Percentiles rank a stretch among this genome's conserved stretches.
Evolutionary conservation across 2,797 vertebrate genomes (phyloP).

Genomic region (Falco novaeseelandiae): DNA sequence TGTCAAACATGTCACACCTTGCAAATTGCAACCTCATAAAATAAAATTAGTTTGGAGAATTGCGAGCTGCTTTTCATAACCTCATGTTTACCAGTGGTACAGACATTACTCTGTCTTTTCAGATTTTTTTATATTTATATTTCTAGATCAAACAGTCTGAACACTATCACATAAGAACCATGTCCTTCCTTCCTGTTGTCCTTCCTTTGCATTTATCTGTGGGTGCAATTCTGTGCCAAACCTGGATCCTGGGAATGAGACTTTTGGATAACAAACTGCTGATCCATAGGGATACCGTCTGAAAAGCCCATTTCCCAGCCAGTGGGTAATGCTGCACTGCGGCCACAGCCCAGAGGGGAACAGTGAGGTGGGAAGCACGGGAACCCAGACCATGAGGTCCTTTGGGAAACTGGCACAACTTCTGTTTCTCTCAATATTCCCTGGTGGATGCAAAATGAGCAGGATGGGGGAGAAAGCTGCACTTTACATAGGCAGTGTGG

Average conservation of each 20-base stretch:
- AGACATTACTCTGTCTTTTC: background rate
- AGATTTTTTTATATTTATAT: background rate
- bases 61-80: background rate
- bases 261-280: background rate
- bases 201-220: background rate
- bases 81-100: background rate
- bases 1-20: background rate
- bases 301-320: background rate
- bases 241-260: background rate
- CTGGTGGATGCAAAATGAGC: background rate
- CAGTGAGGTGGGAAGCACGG: background rate
- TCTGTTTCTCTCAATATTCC: background rate
- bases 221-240: background rate
- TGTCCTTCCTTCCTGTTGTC: background rate
- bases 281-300: background rate
- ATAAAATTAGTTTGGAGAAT: background rate
- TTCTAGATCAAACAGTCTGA: background rate
- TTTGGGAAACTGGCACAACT: background rate
- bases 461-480: background rate
- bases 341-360: background rate
- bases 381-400: accelerated
- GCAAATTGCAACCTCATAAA: background rate
- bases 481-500: background rate
- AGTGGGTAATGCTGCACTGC: accelerated
- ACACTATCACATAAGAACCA: background rate